Percentiles rank a stretch among this genome's conserved stretches.
phyloP scores from a whole-genome alignment of 2,888 invertebrate genomes.

The Pyrocoelia pectoralis region DNA sequence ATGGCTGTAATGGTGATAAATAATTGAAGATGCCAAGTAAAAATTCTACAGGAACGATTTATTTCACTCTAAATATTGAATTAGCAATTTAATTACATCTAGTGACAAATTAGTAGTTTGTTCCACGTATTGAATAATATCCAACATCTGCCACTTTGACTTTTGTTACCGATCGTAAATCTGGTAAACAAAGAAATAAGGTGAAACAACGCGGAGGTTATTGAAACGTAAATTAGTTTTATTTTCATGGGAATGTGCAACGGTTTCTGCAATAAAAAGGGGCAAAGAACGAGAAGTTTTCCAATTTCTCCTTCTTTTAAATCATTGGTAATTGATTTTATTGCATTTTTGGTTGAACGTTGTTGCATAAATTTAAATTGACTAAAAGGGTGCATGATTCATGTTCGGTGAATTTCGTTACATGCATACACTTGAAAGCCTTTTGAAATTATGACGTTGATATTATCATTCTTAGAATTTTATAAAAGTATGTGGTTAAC shows the following conservation, averaged over 20 bases:
- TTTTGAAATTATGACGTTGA: not conserved
- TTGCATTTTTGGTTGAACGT: not conserved
- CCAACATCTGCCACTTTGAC: not conserved
- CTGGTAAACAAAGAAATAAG: not conserved
- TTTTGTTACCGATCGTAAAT: not conserved
- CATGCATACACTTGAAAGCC: not conserved
- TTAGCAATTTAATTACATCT: not conserved
- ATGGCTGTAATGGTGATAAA: not conserved
- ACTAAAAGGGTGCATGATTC: not conserved
- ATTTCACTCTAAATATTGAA: not conserved
- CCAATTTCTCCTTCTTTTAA: not conserved
- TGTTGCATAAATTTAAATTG: not conserved
- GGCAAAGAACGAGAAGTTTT: not conserved
- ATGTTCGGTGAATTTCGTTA: not conserved
- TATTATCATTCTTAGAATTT: not conserved
- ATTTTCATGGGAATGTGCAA: not conserved
- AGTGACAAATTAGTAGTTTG: not conserved
- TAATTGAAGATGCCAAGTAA: not conserved
- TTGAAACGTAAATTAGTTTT: slow-evolving; percentile 1
- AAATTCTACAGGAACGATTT: not conserved
- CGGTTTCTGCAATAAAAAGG: not conserved
- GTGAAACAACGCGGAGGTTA: not conserved
- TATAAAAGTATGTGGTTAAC: not conserved
- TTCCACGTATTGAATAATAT: not conserved
- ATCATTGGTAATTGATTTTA: not conserved